Evolutionary conservation across 1,140 invertebrate genomes (phyloP), one percentile per base, ranked within the genome.

Genomic region (Dreissena polymorpha): DNA sequence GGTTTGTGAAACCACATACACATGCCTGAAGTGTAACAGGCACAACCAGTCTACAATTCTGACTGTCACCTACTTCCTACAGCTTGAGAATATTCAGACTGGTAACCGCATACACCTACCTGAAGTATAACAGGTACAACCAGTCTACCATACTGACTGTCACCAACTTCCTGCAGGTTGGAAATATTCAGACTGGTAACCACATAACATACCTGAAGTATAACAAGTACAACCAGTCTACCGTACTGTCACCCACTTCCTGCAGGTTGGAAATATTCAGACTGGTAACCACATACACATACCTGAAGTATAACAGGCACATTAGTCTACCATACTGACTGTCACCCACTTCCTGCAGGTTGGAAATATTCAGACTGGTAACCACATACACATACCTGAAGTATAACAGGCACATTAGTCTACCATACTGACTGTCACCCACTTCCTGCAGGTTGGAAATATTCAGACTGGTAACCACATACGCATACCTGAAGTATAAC

Each of bases 171-270:
- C 64, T 2, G 21, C 18, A n/a, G 51, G 23, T 76, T 65, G 16
- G 21, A 49, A 12, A 50, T 7, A n/a, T 53, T 16, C 70, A 65
- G 29, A 16, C 23, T 57, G 27, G 50, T 53, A 10, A 67, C 13
- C 27, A n/a, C 16, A 80, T 27, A 18, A 49, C n/a, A 51, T 80
- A 87, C 89, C 89, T 90, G 85, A 60, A 89, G 29, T 16, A 90
- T 71, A 29, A 87, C 63, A 16, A 84, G 77, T n/a, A 90, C 70
- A 12, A 86, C 82, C 25, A 83, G 84, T 27, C 86, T 69, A 21
- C 76, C 82, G 80, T 90, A 90, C 14, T 72, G 27, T 71, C 67
- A 25, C 80, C 80, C 7, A 89, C 65, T 13, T 85, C 75, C 57
- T 83, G 72, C n/a, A 90, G 80, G 75, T 80, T 85, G 50, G 88